Percentiles rank a stretch among this genome's conserved stretches.
Conservation (phyloP, 2,797 vertebrate genomes). For the Zonotrichia albicollis region DNA sequence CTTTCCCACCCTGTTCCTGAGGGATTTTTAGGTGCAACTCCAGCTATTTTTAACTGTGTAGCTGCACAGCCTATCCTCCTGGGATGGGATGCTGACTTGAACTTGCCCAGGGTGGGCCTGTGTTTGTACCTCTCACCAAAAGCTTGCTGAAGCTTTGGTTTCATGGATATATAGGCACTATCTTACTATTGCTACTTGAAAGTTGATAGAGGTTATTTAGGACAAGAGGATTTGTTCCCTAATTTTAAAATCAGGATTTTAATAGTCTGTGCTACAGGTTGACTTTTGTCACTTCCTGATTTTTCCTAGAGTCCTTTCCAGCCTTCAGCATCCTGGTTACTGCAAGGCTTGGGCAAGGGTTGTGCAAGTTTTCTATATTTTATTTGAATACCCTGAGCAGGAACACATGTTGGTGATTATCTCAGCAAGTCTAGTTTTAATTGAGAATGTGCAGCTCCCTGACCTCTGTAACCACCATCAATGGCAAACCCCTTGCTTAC, state of each 20-base stretch:
- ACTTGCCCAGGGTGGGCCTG: rapidly evolving
- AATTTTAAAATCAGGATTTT: not conserved
- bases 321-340: not conserved
- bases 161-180: not conserved
- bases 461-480: not conserved
- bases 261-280: not conserved
- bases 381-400: not conserved
- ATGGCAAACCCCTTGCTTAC: not conserved
- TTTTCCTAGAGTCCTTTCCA: not conserved
- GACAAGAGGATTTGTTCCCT: not conserved
- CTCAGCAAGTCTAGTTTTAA: not conserved
- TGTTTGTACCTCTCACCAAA: not conserved
- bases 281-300: not conserved
- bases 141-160: not conserved
- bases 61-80: not conserved
- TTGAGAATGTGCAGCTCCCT: not conserved
- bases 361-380: not conserved
- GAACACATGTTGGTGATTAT: not conserved
- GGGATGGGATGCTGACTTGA: not conserved
- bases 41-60: not conserved
- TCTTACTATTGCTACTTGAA: not conserved
- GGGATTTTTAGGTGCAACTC: not conserved
- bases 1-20: not conserved
- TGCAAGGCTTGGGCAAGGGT: not conserved
- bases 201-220: not conserved